Evolutionary conservation across 2,888 invertebrate species (phyloP).

Genomic region (Tinea semifulvella): DNA sequence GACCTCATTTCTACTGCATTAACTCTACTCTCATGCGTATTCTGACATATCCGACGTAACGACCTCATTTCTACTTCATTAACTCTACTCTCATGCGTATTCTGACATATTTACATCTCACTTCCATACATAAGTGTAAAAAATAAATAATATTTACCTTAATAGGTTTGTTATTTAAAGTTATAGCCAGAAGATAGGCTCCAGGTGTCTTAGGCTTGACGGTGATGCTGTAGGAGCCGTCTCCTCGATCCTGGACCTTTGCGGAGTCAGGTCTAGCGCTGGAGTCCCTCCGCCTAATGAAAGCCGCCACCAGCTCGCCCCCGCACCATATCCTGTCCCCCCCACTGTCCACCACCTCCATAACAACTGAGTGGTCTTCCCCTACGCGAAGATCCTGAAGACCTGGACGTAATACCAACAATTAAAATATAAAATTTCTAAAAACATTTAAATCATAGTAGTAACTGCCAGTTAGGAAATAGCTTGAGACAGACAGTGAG

Average conservation of each 20-base stretch:
- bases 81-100: no score
- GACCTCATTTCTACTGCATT: no score
- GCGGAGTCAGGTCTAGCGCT: conserved; percentile 51
- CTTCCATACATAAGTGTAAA: no score
- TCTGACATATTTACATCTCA: no score
- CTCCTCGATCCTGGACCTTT: conserved; percentile 66
- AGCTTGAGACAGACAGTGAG: no score
- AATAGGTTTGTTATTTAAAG: conserved; percentile 71
- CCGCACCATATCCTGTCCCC: conserved; percentile 73
- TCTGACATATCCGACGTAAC: no score
- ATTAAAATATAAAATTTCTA: no score
- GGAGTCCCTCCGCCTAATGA: conserved; percentile 51
- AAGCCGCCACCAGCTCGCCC: conserved; percentile 68
- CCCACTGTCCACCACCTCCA: conserved; percentile 70
- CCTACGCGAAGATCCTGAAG: conserved; percentile 70
- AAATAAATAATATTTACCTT: conserved; percentile 59
- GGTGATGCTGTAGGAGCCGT: conserved; percentile 70
- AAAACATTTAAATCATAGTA: no score
- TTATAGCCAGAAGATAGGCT: conserved; percentile 67
- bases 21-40: no score
- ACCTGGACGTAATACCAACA: conserved; percentile 45
- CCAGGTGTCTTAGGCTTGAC: conserved; percentile 73
- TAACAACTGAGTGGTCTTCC: conserved; percentile 64
- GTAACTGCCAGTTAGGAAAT: no score
- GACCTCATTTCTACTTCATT: no score